These are phyloP conservation scores for Scrobipalpa costella DNA, from an alignment of 2,888 invertebrate species.

Conservation along the genomic window DNA sequence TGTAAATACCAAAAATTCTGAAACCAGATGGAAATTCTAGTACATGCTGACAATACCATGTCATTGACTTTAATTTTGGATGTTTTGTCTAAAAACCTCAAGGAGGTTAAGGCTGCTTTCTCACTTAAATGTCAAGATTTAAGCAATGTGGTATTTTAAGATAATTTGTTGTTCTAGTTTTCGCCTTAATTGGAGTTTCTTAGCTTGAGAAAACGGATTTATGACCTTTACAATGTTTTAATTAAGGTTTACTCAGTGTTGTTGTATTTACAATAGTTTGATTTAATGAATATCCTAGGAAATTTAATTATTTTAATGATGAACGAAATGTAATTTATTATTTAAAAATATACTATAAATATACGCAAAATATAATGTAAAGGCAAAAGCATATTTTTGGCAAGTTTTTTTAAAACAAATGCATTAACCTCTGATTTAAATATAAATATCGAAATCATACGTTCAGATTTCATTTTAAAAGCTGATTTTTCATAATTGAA, in stretches of 20 bases:
- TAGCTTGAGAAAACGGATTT: neutral
- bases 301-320: too few species aligned
- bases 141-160: neutral
- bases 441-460: too few species aligned
- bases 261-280: neutral
- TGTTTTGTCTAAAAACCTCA: neutral
- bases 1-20: neutral
- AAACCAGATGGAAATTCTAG: neutral
- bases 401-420: too few species aligned
- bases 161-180: constrained; percentile 8
- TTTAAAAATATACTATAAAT: too few species aligned
- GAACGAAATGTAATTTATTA: too few species aligned
- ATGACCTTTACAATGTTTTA: neutral
- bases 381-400: too few species aligned
- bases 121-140: constrained; percentile 5
- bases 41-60: neutral
- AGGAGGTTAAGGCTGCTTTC: neutral
- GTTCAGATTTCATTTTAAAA: too few species aligned
- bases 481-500: too few species aligned
- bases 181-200: neutral
- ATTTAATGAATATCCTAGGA: neutral
- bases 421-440: too few species aligned
- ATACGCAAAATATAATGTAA: too few species aligned
- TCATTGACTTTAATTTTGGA: neutral
- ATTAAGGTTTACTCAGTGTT: neutral